These are phyloP conservation scores for Apoda limacodes DNA, from an alignment of 2,888 invertebrate species.

Conservation along the genomic window DNA sequence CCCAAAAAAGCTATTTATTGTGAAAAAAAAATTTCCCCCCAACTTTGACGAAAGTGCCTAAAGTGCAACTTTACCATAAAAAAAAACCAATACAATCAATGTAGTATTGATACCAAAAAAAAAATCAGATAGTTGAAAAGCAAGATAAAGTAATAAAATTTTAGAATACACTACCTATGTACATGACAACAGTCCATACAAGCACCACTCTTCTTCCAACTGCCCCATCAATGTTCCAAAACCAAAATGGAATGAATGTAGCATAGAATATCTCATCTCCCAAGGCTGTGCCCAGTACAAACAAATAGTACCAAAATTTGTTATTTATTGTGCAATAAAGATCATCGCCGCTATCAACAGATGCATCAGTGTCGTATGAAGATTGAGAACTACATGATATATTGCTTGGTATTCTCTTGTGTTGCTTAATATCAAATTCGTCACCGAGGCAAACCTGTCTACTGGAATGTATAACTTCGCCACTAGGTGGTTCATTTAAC, in stretches of 20 bases:
- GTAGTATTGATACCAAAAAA: too few relatives aligned
- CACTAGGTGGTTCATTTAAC: conserved; percentile 30
- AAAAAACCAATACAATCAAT: too few relatives aligned
- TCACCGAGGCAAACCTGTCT: conserved; percentile 32
- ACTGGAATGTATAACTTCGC: conserved; percentile 38
- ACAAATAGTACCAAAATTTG: conserved; percentile 87
- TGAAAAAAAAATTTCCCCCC: too few relatives aligned
- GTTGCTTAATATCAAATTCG: conserved; percentile 36
- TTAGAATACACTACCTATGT: conserved; percentile 85
- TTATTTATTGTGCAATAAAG: conserved; percentile 72
- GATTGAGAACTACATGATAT: conserved; percentile 49
- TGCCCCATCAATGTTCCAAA: conserved; percentile 93
- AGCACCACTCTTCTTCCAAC: conserved; percentile 85
- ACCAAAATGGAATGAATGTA: conserved; percentile 92
- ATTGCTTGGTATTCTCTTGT: conserved; percentile 50
- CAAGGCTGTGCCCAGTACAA: conserved; percentile 85
- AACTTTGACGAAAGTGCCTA: too few relatives aligned
- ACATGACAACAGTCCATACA: conserved; percentile 87
- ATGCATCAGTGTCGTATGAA: conserved; percentile 49
- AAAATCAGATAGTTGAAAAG: too few relatives aligned
- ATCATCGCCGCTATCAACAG: conserved; percentile 45
- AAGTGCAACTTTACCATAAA: too few relatives aligned
- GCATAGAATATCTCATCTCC: conserved; percentile 94
- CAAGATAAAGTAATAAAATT: too few relatives aligned
- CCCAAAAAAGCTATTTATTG: too few relatives aligned